These are phyloP conservation scores for Echiichthys vipera DNA, from an alignment of 2,797 vertebrate genomes.

Conservation along the genomic window DNA sequence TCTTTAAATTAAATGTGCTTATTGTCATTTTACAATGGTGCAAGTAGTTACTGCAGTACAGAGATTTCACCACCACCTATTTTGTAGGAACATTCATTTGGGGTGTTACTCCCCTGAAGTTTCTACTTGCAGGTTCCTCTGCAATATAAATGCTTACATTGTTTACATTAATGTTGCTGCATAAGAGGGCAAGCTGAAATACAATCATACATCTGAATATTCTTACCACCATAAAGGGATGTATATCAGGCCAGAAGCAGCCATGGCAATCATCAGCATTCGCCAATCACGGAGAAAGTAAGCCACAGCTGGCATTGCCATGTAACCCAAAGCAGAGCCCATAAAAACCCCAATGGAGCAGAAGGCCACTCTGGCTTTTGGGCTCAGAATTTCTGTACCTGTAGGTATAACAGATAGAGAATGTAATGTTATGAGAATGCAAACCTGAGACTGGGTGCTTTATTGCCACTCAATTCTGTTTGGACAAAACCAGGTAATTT, in stretches of 20 bases:
- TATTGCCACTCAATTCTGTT: not conserved
- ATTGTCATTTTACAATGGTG: no score
- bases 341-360: conserved; percentile 90
- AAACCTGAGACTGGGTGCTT: not conserved
- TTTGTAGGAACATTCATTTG: no score
- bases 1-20: no score
- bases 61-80: no score
- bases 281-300: conserved; percentile 89
- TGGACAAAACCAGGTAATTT: not conserved
- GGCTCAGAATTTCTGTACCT: conserved; percentile 90
- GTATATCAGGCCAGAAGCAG: conserved; percentile 84
- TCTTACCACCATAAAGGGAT: conserved; percentile 89
- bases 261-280: conserved; percentile 85
- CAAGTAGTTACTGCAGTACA: no score
- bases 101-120: no score
- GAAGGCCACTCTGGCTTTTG: conserved; percentile 85
- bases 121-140: no score
- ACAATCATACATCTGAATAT: not conserved
- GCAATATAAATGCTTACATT: no score
- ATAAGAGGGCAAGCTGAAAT: not conserved
- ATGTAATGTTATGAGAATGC: not conserved
- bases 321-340: conserved; percentile 88
- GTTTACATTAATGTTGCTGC: no score
- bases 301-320: conserved; percentile 86
- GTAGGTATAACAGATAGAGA: not conserved